These are phyloP conservation scores for Chiloscyllium punctatum DNA, from an alignment of 2,797 vertebrate genomes.

Conservation along the genomic window DNA sequence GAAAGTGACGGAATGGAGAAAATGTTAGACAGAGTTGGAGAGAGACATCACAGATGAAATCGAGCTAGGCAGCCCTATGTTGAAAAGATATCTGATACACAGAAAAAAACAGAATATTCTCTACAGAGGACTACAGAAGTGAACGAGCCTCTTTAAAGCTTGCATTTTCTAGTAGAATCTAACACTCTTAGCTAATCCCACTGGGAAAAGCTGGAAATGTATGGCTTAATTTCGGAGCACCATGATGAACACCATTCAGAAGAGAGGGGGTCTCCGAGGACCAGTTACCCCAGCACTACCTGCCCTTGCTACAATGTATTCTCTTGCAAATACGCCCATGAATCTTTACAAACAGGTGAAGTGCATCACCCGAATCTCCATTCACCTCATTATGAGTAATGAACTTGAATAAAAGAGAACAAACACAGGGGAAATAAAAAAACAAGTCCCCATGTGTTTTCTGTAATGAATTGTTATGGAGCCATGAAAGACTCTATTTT, in stretches of 20 bases:
- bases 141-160: slow-evolving; percentile 30
- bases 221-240: slow-evolving; percentile 73
- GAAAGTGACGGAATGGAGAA: slow-evolving; percentile 6
- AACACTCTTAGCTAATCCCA: slow-evolving; percentile 19
- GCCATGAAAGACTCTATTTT: slow-evolving; percentile 69
- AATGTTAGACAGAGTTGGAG: background rate
- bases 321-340: slow-evolving; percentile 52
- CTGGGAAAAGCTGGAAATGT: slow-evolving; percentile 54
- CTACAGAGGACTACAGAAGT: slow-evolving; percentile 15
- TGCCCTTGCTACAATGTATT: slow-evolving; percentile 46
- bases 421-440: slow-evolving; percentile 76
- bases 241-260: slow-evolving; percentile 37
- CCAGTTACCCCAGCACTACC: slow-evolving; percentile 58
- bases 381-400: slow-evolving; percentile 77
- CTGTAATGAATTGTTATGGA: slow-evolving; percentile 86
- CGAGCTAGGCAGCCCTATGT: background rate
- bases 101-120: background rate
- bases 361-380: slow-evolving; percentile 70
- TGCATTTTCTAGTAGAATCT: slow-evolving; percentile 27
- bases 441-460: slow-evolving; percentile 73
- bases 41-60: background rate
- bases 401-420: slow-evolving; percentile 74
- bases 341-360: slow-evolving; percentile 52
- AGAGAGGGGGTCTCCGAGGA: slow-evolving; percentile 49
- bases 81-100: slow-evolving; percentile 6